These are phyloP conservation scores for Ditula angustiorana DNA, from an alignment of 2,888 invertebrate genomes.

Conservation along the genomic window DNA sequence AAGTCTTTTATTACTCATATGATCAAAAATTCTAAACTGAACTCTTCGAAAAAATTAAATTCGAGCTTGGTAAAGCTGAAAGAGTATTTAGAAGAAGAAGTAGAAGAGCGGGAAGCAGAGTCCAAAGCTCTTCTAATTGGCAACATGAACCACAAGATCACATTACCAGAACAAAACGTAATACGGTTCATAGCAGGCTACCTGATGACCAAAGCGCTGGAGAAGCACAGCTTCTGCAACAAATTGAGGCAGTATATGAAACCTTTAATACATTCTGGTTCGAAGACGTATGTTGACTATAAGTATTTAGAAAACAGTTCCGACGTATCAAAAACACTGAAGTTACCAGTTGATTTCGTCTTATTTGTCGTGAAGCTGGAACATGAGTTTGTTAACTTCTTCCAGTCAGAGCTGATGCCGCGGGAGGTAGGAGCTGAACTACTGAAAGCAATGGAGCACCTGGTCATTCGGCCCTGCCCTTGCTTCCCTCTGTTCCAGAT, in stretches of 20 bases:
- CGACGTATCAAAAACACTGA: background rate
- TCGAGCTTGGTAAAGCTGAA: background rate
- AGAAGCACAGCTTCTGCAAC: background rate
- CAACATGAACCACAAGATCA: background rate
- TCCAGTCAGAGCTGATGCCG: background rate
- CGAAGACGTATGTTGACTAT: background rate
- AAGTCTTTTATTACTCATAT: background rate
- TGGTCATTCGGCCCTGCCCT: background rate
- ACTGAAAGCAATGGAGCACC: background rate
- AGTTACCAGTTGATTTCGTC: background rate
- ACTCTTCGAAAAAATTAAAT: background rate
- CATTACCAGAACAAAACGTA: background rate
- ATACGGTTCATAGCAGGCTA: background rate
- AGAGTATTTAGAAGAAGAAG: background rate
- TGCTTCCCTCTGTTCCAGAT: constrained; percentile 1
- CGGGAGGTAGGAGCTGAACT: background rate
- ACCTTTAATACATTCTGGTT: background rate
- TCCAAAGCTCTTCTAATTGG: background rate
- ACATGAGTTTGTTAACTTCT: background rate
- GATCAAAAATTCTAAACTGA: background rate
- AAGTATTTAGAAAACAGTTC: background rate
- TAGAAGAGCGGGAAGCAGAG: background rate
- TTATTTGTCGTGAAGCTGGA: constrained; percentile 3
- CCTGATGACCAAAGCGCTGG: background rate
- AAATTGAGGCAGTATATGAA: background rate